Evolutionary conservation across 2,888 invertebrate species (phyloP).

Genomic region (Apoda limacodes): DNA sequence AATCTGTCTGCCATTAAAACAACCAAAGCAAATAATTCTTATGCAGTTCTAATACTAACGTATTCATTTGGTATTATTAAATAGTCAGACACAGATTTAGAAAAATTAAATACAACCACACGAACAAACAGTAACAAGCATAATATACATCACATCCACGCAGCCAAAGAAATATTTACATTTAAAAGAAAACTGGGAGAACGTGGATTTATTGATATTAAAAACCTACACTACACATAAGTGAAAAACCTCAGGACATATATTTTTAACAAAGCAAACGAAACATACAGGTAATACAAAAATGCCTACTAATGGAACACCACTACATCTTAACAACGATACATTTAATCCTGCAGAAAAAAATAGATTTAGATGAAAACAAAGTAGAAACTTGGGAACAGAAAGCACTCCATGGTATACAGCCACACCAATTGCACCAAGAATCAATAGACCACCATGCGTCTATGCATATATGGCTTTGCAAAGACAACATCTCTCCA

Average conservation of each 20-base stretch:
- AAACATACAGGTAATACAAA: no score
- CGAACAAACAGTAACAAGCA: slow-evolving; percentile 5
- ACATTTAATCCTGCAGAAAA: no score
- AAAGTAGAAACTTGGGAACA: slow-evolving; percentile 5
- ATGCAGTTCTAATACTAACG: slow-evolving; percentile 8
- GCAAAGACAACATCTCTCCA: slow-evolving; percentile 3
- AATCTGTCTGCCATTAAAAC: slow-evolving; percentile 7
- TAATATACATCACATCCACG: slow-evolving; percentile 11
- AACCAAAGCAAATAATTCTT: slow-evolving; percentile 9
- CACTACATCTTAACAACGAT: no score
- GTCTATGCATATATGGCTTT: slow-evolving; percentile 6
- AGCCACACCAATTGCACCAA: slow-evolving; percentile 4
- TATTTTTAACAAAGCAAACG: slow-evolving; percentile 5
- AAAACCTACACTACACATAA: slow-evolving; percentile 7
- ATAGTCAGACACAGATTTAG: slow-evolving; percentile 9
- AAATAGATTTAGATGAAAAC: slow-evolving; percentile 5
- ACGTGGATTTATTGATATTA: slow-evolving; percentile 6
- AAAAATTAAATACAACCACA: slow-evolving; percentile 1
- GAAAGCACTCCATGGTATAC: slow-evolving; percentile 4
- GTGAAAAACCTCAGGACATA: slow-evolving; percentile 2
- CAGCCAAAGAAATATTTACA: slow-evolving; percentile 11
- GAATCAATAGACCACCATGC: slow-evolving; percentile 3
- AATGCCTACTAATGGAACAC: no score
- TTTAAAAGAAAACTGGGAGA: slow-evolving; percentile 9
- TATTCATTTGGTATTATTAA: slow-evolving; percentile 12